These are phyloP conservation scores for Lichenostomus cassidix DNA, from an alignment of 2,113 vertebrate species.

Conservation along the genomic window DNA sequence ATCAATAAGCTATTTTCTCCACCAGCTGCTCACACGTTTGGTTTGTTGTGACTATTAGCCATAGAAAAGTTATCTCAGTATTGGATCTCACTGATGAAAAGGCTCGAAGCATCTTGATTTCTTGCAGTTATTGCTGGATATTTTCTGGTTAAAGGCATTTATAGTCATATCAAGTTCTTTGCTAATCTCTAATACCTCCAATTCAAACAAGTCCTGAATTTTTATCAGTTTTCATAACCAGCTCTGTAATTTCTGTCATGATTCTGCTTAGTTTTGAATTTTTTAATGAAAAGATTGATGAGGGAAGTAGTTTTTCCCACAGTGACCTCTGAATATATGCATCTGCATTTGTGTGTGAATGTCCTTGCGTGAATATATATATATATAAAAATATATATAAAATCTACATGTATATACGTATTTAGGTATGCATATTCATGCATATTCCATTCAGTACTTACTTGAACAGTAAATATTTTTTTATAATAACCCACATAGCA, in stretches of 20 bases:
- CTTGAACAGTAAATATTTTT: neutral
- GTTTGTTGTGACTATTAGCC: constrained; percentile 21
- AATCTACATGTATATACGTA: too few relatives aligned
- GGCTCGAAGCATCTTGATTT: neutral
- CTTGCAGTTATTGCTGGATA: neutral
- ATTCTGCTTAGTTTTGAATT: neutral
- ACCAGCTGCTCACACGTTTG: constrained; percentile 55
- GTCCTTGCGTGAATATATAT: rapidly evolving
- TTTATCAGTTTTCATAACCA: neutral
- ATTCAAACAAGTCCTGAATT: neutral
- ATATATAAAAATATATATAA: rapidly evolving
- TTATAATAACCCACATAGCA: rapidly evolving
- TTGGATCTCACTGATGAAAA: constrained; percentile 2
- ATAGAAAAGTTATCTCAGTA: neutral
- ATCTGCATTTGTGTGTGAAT: neutral
- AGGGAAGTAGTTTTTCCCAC: neutral
- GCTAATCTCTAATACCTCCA: neutral
- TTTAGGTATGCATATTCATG: neutral
- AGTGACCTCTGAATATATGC: neutral
- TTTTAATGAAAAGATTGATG: neutral
- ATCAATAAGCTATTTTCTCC: constrained; percentile 70
- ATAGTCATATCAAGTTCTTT: neutral
- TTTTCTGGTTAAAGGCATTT: neutral
- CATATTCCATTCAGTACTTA: neutral
- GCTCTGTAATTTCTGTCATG: neutral